Base-by-base conservation (phyloP, 2,113 vertebrate genomes). In the Lanius ludovicianus region DNA sequence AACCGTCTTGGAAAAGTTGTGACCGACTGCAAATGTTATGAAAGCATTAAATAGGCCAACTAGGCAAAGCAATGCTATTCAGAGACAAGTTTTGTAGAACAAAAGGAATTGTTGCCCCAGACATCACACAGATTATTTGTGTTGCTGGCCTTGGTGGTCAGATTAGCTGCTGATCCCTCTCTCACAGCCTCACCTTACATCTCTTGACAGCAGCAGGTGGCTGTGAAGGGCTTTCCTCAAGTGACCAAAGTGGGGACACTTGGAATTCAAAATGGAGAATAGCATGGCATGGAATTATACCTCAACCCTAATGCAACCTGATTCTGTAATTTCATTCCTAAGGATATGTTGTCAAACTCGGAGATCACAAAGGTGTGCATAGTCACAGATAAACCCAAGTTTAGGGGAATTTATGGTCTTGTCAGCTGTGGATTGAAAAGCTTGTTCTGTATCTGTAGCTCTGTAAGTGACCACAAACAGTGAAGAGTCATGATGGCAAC, bases 261-360 rank as follows among this genome's bases (percentile, higher is more conserved):
- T 39, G 52, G 78, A 47, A 75, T 47, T 30, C 4, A 3, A 71
- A 53, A 53, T 22, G 22, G 28, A 33, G 31, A 67, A 52, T 20
- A 63, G 13, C 33, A 10, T 16, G 52, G 62, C n/a, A 14, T 55
- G n/a, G 73, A 81, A 73, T 87, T 92, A 57, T 47, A 56, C 15
- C 31, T 7, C 5, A 94, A 50, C 10, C 21, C 33, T 42, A 50
- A 24, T 4, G 37, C 33, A 89, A 5, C 18, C 53, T 22, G 35
- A 50, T 70, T 50, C 30, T 74, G 39, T 63, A 31, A 41, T 65
- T 67, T 52, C 22, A 15, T 44, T 78, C 24, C 31, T 39, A 31
- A 44, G 28, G 15, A 15, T 46, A 20, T 0, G 0, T 25, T 73
- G 21, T 69, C 2, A 1, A 69, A 83, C 30, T 12, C 2, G 0